Evolutionary conservation across 2,113 vertebrate species (phyloP), one percentile per base, ranked within the genome.

Genomic region (Lonchura striata): DNA sequence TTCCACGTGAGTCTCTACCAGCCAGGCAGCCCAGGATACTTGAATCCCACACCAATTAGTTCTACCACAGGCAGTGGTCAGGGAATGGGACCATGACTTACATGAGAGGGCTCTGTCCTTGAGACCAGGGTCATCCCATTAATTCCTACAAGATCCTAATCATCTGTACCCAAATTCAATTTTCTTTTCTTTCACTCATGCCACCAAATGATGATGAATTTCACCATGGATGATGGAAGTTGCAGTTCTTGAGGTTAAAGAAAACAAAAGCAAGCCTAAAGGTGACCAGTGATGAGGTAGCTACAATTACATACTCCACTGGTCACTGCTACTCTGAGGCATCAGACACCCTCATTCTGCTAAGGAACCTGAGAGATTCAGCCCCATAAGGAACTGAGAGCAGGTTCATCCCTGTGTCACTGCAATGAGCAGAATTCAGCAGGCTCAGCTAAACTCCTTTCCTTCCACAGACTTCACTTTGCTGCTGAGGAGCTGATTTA

Each of bases 1-100:
- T 94, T 94, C 80, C 91, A 94, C 31, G 9, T 88, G 80, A 96
- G 80, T 35, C 71, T 78, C 39, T 35, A 86, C 59, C 88, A 86
- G 72, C 59, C 92, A 92, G 64, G 33, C 76, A 94, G 80, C 47
- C 56, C 72, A 64, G 83, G 20, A 46, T 11, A 81, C 56, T n/a
- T 25, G 52, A 92, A 70, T 81, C 64, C 46, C 88, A 81, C 76
- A 42, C 30, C 80, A 81, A 54, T 86, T 90, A 90, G 78, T 33
- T 72, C 66, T 80, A 46, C 54, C 71, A 79, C 70, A 86, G 2
- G 8, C 39, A 44, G 33, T 4, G 41, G 23, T 35, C 68, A 71
- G 59, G 17, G 35, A 92, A 54, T 35, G 42, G 91, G 95, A 88
- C 59, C 44, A 23, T 6, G 60, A 83, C 47, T 63, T 80, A 39